Percentiles rank a stretch among this genome's conserved stretches.
phyloP scores from a whole-genome alignment of 1,140 invertebrate genomes.

The Nymphalis io region DNA sequence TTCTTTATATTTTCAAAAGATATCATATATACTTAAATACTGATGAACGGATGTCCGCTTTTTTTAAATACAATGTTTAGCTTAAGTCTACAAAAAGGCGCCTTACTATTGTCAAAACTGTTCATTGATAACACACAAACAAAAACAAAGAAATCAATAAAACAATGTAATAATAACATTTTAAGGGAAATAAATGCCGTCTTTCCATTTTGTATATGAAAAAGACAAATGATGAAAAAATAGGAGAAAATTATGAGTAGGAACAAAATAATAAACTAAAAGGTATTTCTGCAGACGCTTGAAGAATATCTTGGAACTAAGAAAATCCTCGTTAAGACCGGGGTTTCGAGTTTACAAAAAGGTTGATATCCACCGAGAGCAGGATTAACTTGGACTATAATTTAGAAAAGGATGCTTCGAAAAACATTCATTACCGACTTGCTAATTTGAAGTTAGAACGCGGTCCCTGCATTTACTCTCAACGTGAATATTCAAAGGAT shows the following conservation, averaged over 20 bases:
- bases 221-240: background rate
- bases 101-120: too few relatives aligned
- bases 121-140: too few relatives aligned
- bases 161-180: background rate
- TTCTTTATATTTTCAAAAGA: too few relatives aligned
- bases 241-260: background rate
- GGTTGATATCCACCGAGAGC: background rate
- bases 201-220: background rate
- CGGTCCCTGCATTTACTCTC: background rate
- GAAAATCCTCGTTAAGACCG: conserved; percentile 8
- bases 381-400: conserved; percentile 2
- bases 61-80: too few relatives aligned
- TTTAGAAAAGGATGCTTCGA: conserved; percentile 4
- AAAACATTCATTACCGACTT: conserved; percentile 3
- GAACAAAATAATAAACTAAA: background rate
- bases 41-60: too few relatives aligned
- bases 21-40: too few relatives aligned
- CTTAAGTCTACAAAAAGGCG: too few relatives aligned
- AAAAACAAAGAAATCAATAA: too few relatives aligned
- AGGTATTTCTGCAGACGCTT: background rate
- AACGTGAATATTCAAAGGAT: conserved; percentile 1
- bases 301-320: background rate
- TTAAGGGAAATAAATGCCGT: background rate
- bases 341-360: conserved; percentile 11
- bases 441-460: background rate